Evolutionary conservation across 1,140 invertebrate genomes (phyloP), one percentile per base, ranked within the genome.

Genomic region (Adelges cooleyi): DNA sequence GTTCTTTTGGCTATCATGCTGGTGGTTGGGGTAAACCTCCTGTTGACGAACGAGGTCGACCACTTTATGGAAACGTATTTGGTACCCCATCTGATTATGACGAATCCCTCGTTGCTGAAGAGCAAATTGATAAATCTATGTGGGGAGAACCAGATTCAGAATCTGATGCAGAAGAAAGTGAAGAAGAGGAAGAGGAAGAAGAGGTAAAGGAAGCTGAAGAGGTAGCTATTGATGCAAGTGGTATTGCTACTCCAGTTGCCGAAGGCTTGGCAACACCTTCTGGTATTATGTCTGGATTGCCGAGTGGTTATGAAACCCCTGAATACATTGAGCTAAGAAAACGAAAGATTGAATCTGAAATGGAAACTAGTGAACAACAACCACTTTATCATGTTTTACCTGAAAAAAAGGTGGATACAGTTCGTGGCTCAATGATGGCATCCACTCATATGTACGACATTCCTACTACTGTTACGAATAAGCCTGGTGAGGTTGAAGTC

Each of bases 21-120:
- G 95, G 92, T 40, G 95, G 95, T 50, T 99, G 95, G 95, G 95
- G 96, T 56, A 99, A 99, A 77, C 97, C 97, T n/a, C 97, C 97
- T 1, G 97, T 99, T 0, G 97, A 99, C 78, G 95, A 99, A 77
- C 87, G 85, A 69, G 96, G 97, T 17, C 89, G 95, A 75, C 97
- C 97, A 1, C 77, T 99, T 0, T 99, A 99, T 76, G 97, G 97
- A 9, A 97, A 99, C 78, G 97, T 99, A 0, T 99, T 99, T 75
- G 96, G 95, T 33, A 81, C 84, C 51, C 77, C 81, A 48, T 80
- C 84, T 74, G 84, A 44, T 53, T 69, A 70, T 71, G 18, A 69
- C 82, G 81, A 80, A 77, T 69, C 84, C 84, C 42, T 44, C 38
- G 80, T 80, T 2, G 86, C 87, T 73, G 95, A 98, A 71, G 89